These are phyloP conservation scores for Glyphotaelius pellucidus DNA, from an alignment of 2,888 invertebrate genomes.

Conservation along the genomic window DNA sequence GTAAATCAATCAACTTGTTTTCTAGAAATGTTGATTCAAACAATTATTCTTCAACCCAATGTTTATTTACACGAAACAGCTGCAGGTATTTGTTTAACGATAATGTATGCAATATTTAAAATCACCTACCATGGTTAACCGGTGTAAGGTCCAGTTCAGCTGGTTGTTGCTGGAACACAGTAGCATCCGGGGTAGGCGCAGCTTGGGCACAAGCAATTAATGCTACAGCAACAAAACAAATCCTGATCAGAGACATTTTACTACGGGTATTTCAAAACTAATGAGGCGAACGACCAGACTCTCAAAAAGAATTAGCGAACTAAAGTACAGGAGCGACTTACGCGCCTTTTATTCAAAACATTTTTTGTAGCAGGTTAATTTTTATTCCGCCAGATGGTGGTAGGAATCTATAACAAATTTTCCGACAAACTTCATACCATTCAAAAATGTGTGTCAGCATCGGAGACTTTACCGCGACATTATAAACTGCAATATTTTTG, in stretches of 20 bases:
- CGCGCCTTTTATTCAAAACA: conserved; percentile 44
- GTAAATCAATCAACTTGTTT: background rate
- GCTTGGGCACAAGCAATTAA: conserved; percentile 41
- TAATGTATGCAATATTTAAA: background rate
- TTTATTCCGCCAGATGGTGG: conserved; percentile 12
- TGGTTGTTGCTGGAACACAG: conserved; percentile 21
- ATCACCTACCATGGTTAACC: background rate
- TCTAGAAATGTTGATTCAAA: background rate
- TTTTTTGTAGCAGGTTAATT: background rate
- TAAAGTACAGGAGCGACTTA: background rate
- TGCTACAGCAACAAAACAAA: conserved; percentile 47
- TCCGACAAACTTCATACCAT: conserved; percentile 18
- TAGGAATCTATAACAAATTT: conserved; percentile 5
- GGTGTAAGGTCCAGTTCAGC: conserved; percentile 20
- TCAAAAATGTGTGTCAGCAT: background rate
- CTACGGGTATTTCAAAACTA: background rate
- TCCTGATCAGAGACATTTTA: conserved; percentile 39
- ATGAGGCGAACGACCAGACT: background rate
- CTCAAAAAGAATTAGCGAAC: conserved; percentile 4
- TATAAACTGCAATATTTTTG: background rate
- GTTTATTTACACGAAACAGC: background rate
- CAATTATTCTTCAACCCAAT: background rate
- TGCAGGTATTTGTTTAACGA: background rate
- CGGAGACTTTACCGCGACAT: background rate
- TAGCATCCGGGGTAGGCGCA: conserved; percentile 48